Conservation (phyloP, 2,113 vertebrate genomes). For the Morone chrysops region DNA sequence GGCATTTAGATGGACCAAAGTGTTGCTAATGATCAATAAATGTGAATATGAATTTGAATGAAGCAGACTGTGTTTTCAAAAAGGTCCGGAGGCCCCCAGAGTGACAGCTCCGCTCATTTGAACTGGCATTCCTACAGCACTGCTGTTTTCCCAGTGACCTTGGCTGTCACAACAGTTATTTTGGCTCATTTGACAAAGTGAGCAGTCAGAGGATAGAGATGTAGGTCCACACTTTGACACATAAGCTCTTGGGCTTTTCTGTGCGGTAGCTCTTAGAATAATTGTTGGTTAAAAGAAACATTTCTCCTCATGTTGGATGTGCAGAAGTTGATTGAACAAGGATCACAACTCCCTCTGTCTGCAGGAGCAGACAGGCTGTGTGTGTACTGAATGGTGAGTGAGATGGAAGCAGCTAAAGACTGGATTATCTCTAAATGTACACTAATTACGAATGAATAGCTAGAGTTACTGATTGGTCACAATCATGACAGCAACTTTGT, state of each 20-base stretch:
- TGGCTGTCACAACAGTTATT: slow-evolving; percentile 70
- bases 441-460: neutral
- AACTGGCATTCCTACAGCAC: slow-evolving; percentile 44
- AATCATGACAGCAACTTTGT: neutral
- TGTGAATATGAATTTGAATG: slow-evolving; percentile 15
- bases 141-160: slow-evolving; percentile 65
- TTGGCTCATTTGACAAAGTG: slow-evolving; percentile 64
- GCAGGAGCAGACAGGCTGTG: slow-evolving; percentile 37
- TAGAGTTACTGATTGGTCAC: neutral
- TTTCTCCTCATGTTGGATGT: slow-evolving; percentile 6
- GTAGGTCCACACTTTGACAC: slow-evolving; percentile 36
- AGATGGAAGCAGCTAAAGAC: neutral
- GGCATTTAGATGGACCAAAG: too few species aligned
- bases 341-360: slow-evolving; percentile 17
- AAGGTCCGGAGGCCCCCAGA: slow-evolving; percentile 30
- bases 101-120: slow-evolving; percentile 60
- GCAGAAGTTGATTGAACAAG: slow-evolving; percentile 26
- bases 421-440: neutral
- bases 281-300: slow-evolving; percentile 25
- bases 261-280: neutral
- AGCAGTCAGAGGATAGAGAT: slow-evolving; percentile 45
- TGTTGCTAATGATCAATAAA: neutral
- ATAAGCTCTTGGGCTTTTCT: slow-evolving; percentile 27
- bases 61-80: slow-evolving; percentile 15
- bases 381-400: slow-evolving; percentile 14